Conservation (phyloP, 2,888 invertebrate species). For the Lamellibrachia columna region DNA sequence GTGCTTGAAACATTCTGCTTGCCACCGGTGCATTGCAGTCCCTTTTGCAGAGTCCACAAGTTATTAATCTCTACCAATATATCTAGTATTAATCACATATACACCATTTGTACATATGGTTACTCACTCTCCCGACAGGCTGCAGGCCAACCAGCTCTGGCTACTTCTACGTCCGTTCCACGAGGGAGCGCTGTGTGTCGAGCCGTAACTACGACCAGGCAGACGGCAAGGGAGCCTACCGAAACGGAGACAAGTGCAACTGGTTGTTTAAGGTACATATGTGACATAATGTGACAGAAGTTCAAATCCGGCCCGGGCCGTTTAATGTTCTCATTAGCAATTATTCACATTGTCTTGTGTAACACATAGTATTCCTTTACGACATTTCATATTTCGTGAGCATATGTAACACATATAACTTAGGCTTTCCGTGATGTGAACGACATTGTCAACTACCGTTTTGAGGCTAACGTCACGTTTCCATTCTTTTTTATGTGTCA, state of each 20-base stretch:
- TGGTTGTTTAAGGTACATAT: not conserved
- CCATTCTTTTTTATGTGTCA: too few species aligned
- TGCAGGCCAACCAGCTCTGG: not conserved
- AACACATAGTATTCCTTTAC: too few species aligned
- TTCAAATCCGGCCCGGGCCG: too few species aligned
- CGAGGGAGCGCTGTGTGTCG: not conserved
- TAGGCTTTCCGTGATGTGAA: too few species aligned
- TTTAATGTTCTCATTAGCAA: too few species aligned
- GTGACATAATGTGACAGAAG: not conserved
- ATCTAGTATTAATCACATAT: not conserved
- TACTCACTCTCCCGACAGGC: not conserved
- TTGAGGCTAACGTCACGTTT: too few species aligned
- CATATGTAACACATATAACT: too few species aligned
- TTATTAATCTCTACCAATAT: too few species aligned
- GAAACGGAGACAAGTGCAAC: not conserved
- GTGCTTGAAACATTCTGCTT: not conserved
- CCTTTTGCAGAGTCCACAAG: not conserved
- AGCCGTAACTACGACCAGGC: not conserved
- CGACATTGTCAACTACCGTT: too few species aligned
- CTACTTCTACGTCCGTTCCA: not conserved
- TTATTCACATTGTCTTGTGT: too few species aligned
- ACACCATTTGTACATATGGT: not conserved
- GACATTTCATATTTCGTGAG: too few species aligned
- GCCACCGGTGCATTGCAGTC: not conserved
- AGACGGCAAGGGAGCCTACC: not conserved